Conservation (phyloP, 2,888 invertebrate species). For the Dasypolia templi region DNA sequence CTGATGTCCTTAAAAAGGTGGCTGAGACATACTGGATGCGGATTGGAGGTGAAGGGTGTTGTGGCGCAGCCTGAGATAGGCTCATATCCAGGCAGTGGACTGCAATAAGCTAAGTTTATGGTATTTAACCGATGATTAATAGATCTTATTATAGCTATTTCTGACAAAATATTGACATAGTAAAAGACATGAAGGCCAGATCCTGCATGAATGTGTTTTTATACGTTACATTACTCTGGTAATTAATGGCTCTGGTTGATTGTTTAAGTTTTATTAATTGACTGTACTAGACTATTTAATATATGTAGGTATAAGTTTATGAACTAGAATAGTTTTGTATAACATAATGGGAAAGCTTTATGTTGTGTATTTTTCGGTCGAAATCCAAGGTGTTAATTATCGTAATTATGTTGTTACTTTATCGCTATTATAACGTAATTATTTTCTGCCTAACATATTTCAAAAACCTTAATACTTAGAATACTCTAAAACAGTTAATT, state of each 20-base stretch:
- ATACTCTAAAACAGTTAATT: not conserved
- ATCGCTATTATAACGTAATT: not conserved
- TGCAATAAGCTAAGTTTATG: not conserved
- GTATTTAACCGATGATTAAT: not conserved
- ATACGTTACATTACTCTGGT: not conserved
- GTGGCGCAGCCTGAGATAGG: not conserved
- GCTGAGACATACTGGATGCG: not conserved
- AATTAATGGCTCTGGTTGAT: no score
- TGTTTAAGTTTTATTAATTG: no score
- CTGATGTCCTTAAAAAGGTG: no score
- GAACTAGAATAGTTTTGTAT: not conserved
- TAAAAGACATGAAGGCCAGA: not conserved
- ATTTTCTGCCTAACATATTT: not conserved
- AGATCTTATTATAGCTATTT: not conserved
- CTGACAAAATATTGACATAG: not conserved
- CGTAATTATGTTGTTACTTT: not conserved
- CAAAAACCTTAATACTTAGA: not conserved
- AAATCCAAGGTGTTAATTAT: not conserved
- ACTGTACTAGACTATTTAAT: not conserved
- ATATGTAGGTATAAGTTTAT: not conserved
- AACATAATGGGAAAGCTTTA: not conserved
- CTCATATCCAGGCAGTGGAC: not conserved
- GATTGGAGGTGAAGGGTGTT: not conserved
- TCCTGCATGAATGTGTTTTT: not conserved
- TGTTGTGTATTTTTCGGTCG: accelerated